phyloP scores from a whole-genome alignment of 2,113 vertebrate genomes.

The Tachysurus fulvidraco region DNA sequence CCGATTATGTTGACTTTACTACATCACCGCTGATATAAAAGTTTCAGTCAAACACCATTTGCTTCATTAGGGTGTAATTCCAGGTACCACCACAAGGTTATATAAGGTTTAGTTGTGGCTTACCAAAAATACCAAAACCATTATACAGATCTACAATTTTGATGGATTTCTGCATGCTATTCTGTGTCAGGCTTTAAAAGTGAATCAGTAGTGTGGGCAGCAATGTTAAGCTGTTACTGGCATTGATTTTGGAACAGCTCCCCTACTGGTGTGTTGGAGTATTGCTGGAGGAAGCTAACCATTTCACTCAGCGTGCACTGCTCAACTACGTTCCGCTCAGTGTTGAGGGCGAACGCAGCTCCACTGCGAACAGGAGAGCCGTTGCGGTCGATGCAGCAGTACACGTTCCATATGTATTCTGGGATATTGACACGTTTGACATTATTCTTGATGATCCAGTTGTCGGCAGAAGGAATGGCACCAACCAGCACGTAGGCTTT shows the following conservation, averaged over 20 bases:
- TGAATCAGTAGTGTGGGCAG: background rate
- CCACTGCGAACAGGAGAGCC: constrained; percentile 62
- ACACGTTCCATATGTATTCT: constrained; percentile 73
- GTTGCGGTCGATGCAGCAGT: constrained; percentile 72
- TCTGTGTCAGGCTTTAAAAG: background rate
- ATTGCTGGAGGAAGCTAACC: constrained; percentile 65
- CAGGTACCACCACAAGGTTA: too few relatives aligned
- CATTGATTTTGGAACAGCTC: constrained; percentile 70
- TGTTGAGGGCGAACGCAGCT: constrained; percentile 66
- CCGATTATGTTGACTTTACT: too few relatives aligned
- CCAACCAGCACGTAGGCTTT: constrained; percentile 71
- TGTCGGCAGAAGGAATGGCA: constrained; percentile 65
- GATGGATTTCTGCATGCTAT: background rate
- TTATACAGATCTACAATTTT: background rate
- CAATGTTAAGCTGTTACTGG: constrained; percentile 37
- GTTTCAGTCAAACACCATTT: too few relatives aligned
- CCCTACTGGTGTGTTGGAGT: constrained; percentile 61
- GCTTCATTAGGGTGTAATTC: too few relatives aligned
- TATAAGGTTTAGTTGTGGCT: background rate
- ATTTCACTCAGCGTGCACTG: constrained; percentile 60
- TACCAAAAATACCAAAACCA: background rate
- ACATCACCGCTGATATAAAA: background rate
- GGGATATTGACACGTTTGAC: constrained; percentile 72
- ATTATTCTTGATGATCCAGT: constrained; percentile 74
- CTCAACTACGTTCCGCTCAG: constrained; percentile 65